Evolutionary conservation across 2,113 vertebrate species (phyloP).

Genomic region (Ginglymostoma cirratum): DNA sequence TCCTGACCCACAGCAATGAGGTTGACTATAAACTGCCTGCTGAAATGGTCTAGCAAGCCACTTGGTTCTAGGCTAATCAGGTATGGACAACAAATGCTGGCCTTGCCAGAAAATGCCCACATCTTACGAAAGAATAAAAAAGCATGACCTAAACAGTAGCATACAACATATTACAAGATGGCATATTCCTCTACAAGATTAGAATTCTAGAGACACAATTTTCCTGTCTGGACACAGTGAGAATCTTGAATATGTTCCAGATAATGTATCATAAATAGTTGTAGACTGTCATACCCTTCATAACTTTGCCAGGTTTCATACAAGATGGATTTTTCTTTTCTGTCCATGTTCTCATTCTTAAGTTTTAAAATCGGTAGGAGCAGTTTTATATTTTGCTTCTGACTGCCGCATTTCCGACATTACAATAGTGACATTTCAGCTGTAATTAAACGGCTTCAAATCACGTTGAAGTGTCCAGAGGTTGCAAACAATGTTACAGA

Average conservation of each 20-base stretch:
- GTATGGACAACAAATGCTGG: too few relatives aligned
- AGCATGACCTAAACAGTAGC: not conserved
- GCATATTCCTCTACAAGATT: not conserved
- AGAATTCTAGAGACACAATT: not conserved
- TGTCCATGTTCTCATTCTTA: not conserved
- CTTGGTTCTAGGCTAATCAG: too few relatives aligned
- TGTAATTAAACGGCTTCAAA: not conserved
- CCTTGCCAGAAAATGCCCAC: too few relatives aligned
- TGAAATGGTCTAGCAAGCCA: too few relatives aligned
- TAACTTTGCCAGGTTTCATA: not conserved
- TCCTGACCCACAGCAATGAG: too few relatives aligned
- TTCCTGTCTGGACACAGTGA: not conserved
- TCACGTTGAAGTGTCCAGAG: not conserved
- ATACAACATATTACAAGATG: not conserved
- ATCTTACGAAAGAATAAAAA: not conserved
- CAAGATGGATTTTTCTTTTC: not conserved
- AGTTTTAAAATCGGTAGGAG: not conserved
- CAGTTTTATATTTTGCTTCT: not conserved
- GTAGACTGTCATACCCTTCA: not conserved
- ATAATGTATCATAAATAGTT: not conserved
- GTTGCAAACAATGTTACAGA: not conserved
- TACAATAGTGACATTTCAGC: not conserved
- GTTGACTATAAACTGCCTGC: too few relatives aligned
- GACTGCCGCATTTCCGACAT: not conserved
- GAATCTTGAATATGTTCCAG: not conserved